Conservation (phyloP, 2,888 invertebrate genomes). For the Andrena dorsata region DNA sequence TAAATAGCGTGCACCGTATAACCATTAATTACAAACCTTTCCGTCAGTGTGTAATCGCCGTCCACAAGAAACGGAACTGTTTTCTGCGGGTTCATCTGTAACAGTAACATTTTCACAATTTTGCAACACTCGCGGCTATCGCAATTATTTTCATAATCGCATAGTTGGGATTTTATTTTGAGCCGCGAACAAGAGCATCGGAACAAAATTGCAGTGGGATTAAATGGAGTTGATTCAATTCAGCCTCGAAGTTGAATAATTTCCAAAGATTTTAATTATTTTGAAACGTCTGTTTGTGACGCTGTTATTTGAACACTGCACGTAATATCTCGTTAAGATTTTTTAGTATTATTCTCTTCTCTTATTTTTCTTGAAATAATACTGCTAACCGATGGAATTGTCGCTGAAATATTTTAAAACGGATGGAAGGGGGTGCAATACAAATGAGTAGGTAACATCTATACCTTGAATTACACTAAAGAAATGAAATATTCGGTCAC, state of each 20-base stretch:
- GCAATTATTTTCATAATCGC: neutral
- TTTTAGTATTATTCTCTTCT: neutral
- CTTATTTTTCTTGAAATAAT: neutral
- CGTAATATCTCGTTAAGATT: neutral
- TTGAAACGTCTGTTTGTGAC: neutral
- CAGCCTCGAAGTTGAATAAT: neutral
- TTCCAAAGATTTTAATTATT: slow-evolving; percentile 5
- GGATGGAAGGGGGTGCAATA: too few species aligned
- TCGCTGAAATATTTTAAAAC: too few species aligned
- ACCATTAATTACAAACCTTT: slow-evolving; percentile 75
- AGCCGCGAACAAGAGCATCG: neutral
- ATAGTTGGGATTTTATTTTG: neutral
- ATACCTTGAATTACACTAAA: too few species aligned
- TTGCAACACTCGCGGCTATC: neutral
- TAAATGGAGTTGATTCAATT: slow-evolving; percentile 17
- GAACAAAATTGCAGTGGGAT: neutral
- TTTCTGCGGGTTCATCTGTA: slow-evolving; percentile 79
- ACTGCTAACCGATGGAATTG: too few species aligned
- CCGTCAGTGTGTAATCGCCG: slow-evolving; percentile 78
- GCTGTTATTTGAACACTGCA: neutral
- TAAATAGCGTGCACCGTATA: neutral
- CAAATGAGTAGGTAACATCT: too few species aligned
- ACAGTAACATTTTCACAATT: slow-evolving; percentile 9
- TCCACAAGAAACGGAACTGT: slow-evolving; percentile 80
- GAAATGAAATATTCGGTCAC: too few species aligned